Base-by-base conservation (phyloP, 2,888 invertebrate genomes). In the Drosophila neonasuta region DNA sequence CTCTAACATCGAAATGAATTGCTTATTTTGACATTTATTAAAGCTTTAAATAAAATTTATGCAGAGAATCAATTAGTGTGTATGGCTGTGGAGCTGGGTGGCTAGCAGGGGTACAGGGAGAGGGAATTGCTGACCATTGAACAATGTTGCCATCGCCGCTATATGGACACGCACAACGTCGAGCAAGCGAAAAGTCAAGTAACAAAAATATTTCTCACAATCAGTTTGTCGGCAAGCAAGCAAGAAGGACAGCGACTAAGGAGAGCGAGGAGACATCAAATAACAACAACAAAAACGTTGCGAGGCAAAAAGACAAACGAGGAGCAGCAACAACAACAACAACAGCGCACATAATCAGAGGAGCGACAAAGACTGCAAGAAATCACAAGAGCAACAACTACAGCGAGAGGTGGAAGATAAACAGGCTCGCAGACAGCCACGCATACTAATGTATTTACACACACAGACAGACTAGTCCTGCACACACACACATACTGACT, bases 21-120 rank as follows among this genome's bases (percentile, higher is more conserved):
- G 86, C 84, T 87, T 86, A 87, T 85, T 87, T 87, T 86, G 85
- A 87, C 85, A 86, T 86, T 86, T 85, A 87, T 85, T 83, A 86
- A 85, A 85, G 82, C 82, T 86, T 86, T 85, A 85, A 85, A 85
- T 85, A 86, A 80, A 85, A 85, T 85, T 85, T 86, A 85, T 86
- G 84, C 82, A 85, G 79, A 85, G 75, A 84, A 84, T 86, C 86
- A 84, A 86, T 84, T 84, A 86, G 84, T 71, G 74, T 44, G 84
- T 71, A 71, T 55, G 68, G 24, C 32, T 55, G 51, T 73, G 69
- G 51, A 48, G 66, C 61, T 63, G 68, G 61, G 67, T 7, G 39
- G 8, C 13, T 36, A 11, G 30, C 30, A 30, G 30, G 30, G 30
- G 10, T 9, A 32, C 8, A 8, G 32, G 32, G 32, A 24, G 32